A percentile compares a stretch with the other conserved stretches of the same genome.
phyloP scores from a whole-genome alignment of 30 jellyfish, hydroid and myxozoan genomes.

The Cassiopea xamachana region DNA sequence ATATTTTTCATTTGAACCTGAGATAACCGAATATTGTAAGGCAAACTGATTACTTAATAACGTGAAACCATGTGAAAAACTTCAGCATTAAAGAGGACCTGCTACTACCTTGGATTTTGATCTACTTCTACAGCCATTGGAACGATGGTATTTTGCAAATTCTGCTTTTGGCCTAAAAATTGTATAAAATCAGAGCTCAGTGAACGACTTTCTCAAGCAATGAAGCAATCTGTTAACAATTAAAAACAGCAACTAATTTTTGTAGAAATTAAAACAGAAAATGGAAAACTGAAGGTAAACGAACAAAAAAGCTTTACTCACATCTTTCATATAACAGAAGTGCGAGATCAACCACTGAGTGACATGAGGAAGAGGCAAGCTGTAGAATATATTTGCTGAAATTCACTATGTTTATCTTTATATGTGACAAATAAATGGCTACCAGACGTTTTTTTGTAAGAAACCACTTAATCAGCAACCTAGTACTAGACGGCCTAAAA shows the following conservation, averaged over 20 bases:
- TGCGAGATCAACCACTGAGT: not conserved
- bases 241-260: not conserved
- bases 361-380: not conserved
- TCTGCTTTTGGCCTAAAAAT: not conserved
- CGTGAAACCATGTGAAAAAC: too few relatives aligned
- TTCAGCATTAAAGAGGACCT: not conserved
- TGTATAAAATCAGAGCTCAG: not conserved
- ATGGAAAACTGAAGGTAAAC: not conserved
- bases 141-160: not conserved
- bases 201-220: too few relatives aligned
- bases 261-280: too few relatives aligned
- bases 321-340: conserved; percentile 2
- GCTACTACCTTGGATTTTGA: not conserved
- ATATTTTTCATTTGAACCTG: too few relatives aligned
- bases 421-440: too few relatives aligned
- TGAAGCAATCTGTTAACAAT: not conserved
- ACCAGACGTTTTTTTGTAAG: too few relatives aligned
- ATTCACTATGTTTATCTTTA: too few relatives aligned
- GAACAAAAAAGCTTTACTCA: not conserved
- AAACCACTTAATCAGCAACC: too few relatives aligned
- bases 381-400: not conserved
- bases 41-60: too few relatives aligned
- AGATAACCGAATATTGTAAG: too few relatives aligned
- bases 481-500: too few relatives aligned
- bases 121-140: not conserved